A percentile compares a stretch with the other conserved stretches of the same genome.
Evolutionary conservation across 92 coral and sea anemone species (phyloP).

Genomic region (Umimayanthus chanpuru): DNA sequence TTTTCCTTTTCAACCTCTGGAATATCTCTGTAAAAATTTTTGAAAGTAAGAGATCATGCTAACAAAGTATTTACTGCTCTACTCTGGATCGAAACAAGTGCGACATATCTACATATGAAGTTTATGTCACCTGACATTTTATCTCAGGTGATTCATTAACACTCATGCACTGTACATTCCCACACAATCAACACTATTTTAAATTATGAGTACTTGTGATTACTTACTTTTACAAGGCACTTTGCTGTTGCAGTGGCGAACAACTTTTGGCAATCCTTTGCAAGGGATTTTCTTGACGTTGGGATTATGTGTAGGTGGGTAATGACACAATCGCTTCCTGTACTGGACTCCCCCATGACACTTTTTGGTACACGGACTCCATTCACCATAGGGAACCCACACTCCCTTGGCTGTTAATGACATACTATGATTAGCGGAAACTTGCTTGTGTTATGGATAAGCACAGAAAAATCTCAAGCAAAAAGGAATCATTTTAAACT

Average conservation of each 20-base stretch:
- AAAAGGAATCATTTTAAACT: neutral
- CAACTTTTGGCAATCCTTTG: neutral
- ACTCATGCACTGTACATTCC: too few species aligned
- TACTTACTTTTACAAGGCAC: slow-evolving; percentile 17
- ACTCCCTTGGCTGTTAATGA: slow-evolving; percentile 2
- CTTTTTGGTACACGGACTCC: neutral
- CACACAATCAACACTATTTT: neutral
- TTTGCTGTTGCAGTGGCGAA: slow-evolving; percentile 9
- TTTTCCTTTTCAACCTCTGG: too few species aligned
- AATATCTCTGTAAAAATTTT: too few species aligned
- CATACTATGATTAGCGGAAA: neutral
- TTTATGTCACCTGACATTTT: too few species aligned
- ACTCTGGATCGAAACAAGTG: too few species aligned
- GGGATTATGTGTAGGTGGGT: slow-evolving; percentile 13
- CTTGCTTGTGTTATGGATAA: neutral
- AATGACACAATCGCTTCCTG: slow-evolving; percentile 14
- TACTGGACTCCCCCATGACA: slow-evolving; percentile 9
- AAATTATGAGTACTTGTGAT: neutral
- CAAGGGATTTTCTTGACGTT: slow-evolving; percentile 29
- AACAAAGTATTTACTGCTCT: too few species aligned
- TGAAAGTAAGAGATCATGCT: too few species aligned
- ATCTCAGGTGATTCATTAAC: neutral
- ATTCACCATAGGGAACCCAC: slow-evolving; percentile 12
- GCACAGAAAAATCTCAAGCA: neutral
- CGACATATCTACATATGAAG: neutral